Evolutionary conservation across 2,113 vertebrate species (phyloP), one percentile per base, ranked within the genome.

Genomic region (Rallus limicola): DNA sequence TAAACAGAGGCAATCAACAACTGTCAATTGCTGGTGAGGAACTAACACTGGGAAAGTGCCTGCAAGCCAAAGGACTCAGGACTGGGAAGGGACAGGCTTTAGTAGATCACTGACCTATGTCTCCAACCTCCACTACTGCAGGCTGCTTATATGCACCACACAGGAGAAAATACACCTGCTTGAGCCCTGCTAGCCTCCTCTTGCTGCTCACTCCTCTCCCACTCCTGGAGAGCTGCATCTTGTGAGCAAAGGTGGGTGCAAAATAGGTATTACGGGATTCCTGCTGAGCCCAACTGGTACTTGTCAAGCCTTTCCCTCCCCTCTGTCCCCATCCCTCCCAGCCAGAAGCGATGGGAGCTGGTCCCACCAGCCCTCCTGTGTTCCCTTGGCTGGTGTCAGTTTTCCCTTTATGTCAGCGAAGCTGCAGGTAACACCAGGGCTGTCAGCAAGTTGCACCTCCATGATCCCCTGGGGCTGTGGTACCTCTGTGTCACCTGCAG

Each of bases 21-120:
- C 59, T 78, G 59, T 42, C 46, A 40, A n/a, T 42, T 84, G 36
- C 40, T 53, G 72, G 24, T 62, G 67, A 82, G 80, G 59, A 93
- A 9, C 34, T 55, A 68, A 64, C 28, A 64, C 8, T 53, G n/a
- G 29, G 46, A 70, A 48, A 72, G 17, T 34, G 40, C 13, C 24
- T 46, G 36, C 0, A 0, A 28, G 31, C 26, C 28, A 38, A 16
- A 16, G 25, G 75, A 60, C 17, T 6, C 50, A 33, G 17, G 21
- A 60, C 0, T 13, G 15, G 55, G 59, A 77, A 82, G 19, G 25
- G 44, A 9, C 21, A n/a, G 67, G 62, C 26, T 86, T 82, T 46
- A 1, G 1, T 8, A 19, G 31, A 12, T 20, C 26, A 2, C 24
- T 59, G 72, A 76, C 4, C 62, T 46, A 2, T n/a, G 71, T 34